phyloP scores from a whole-genome alignment of 2,888 invertebrate genomes.

The Operophtera brumata region DNA sequence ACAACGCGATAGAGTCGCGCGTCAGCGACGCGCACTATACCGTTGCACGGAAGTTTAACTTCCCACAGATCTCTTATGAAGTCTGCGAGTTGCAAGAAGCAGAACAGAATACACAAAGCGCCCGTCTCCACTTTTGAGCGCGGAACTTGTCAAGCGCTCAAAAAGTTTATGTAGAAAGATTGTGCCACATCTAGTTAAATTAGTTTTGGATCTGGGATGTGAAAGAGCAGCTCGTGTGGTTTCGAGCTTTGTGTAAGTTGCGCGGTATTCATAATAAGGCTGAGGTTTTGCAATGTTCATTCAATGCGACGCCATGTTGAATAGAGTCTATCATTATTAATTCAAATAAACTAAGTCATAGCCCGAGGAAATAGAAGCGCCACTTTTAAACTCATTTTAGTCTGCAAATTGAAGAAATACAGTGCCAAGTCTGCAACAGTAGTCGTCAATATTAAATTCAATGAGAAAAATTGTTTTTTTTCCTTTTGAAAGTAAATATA shows the following conservation, averaged over 20 bases:
- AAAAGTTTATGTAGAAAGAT: constrained; percentile 17
- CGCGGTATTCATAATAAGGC: not conserved
- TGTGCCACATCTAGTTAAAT: constrained; percentile 29
- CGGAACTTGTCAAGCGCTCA: constrained; percentile 24
- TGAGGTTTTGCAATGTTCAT: not conserved
- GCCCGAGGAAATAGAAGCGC: not conserved
- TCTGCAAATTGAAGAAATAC: constrained; percentile 1
- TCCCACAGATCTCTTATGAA: constrained; percentile 14
- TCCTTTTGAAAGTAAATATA: not conserved
- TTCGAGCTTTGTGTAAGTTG: not conserved
- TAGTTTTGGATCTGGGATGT: constrained; percentile 24
- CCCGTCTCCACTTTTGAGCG: constrained; percentile 16
- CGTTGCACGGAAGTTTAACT: constrained; percentile 12
- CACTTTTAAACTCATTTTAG: not conserved
- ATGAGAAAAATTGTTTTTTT: not conserved
- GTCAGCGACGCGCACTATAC: no score
- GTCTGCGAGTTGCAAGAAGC: not conserved
- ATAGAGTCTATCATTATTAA: not conserved
- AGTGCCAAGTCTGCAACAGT: constrained; percentile 19
- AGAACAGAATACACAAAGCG: constrained; percentile 20
- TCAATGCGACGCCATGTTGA: not conserved
- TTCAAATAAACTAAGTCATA: no score
- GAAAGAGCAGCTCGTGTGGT: not conserved
- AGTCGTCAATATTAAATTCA: constrained; percentile 6
- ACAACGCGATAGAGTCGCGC: no score